Evolutionary conservation across 2,888 invertebrate genomes (phyloP), one percentile per base, ranked within the genome.

Genomic region (Megalurothrips usitatus): DNA sequence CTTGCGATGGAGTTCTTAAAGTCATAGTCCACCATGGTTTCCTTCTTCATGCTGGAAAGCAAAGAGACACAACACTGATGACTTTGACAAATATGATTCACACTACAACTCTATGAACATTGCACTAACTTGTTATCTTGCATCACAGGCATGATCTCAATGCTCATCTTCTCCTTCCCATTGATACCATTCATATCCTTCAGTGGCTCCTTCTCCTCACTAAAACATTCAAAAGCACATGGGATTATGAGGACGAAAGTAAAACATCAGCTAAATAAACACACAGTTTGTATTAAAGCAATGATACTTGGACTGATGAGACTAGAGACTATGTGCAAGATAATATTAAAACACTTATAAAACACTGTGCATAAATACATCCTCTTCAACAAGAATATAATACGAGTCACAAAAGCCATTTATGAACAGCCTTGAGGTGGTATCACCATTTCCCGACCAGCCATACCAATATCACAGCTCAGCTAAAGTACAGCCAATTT

Each of bases 11-110:
- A 94, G 84, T 93, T 92, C 85, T 92, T 92, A 8, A 94, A 94
- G 85, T 95, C 95, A 86, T 93, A 95, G 86, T 95, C 94, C 34
- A 94, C 92, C 34, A 94, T 93, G 81, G 93, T 92, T 84, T 94
- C 93, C 83, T 93, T 92, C 85, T 92, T 94, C 84, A 92, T 89
- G 81, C 91, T 92, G 80, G 91, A 83, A 83, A 81, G 80, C 14
- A 82, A 78, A 58, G 12, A 80, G 23, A 47, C 43, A 79, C 19
- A 43, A 43, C 34, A 43, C 6, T 43, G 34, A 43, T 4, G 34
- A 43, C 34, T 43, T 43, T 43, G 34, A 6, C 34, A 43, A 43
- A 43, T 43, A 43, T 43, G 34, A 43, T 43, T 43, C 34, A 43
- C 34, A 43, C 34, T 34, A 80, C 47, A 78, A 79, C 47, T 75